Evolutionary conservation across 2,797 vertebrate species (phyloP).

Genomic region (Pempheris klunzingeri): DNA sequence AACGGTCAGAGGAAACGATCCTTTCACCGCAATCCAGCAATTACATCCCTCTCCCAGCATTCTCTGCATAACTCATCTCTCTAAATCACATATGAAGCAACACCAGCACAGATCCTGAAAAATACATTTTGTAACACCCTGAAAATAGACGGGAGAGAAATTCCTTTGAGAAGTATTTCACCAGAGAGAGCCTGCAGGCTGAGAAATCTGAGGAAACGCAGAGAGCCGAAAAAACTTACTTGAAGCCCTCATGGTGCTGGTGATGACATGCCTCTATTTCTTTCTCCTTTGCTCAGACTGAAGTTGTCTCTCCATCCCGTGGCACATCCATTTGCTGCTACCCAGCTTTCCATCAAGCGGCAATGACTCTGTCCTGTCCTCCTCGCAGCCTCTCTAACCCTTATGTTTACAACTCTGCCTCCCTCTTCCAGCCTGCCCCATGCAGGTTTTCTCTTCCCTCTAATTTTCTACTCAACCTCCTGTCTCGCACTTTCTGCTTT

Average conservation of each 20-base stretch:
- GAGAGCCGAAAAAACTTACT: conserved; percentile 74
- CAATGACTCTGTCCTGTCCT: conserved; percentile 32
- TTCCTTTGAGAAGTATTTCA: conserved; percentile 3
- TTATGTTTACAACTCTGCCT: conserved; percentile 70
- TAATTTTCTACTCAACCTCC: conserved; percentile 70
- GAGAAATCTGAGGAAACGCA: background rate
- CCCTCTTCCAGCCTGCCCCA: conserved; percentile 66
- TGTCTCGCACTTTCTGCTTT: conserved; percentile 62
- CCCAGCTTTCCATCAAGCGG: conserved; percentile 53
- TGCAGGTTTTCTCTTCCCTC: conserved; percentile 73
- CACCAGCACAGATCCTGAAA: conserved; percentile 14
- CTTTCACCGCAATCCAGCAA: conserved; percentile 72
- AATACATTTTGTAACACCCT: conserved; percentile 20
- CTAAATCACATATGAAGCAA: conserved; percentile 64
- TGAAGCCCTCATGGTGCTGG: conserved; percentile 73
- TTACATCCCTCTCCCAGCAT: conserved; percentile 74
- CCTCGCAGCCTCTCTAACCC: conserved; percentile 41
- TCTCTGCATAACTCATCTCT: conserved; percentile 70
- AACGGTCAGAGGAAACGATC: conserved; percentile 67
- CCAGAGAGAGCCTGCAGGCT: background rate
- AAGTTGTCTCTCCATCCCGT: conserved; percentile 55
- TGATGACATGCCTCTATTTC: conserved; percentile 57
- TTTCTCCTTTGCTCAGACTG: conserved; percentile 41
- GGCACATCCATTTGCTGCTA: conserved; percentile 39
- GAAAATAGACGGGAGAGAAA: conserved; percentile 51